Conservation (phyloP, 1,140 invertebrate species). For the Gonioctena quinquepunctata region DNA sequence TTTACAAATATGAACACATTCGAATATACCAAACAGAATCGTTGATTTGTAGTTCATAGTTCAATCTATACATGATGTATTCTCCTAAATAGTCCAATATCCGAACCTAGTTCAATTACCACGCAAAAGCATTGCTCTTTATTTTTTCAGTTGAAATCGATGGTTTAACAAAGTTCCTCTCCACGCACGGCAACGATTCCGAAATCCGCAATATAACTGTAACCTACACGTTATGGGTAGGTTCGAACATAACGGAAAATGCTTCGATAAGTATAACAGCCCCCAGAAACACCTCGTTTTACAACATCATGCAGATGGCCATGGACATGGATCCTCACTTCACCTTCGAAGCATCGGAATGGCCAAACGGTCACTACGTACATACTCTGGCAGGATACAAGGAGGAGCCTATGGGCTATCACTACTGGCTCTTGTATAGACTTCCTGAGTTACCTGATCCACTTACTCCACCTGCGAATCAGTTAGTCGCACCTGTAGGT, state of each 20-base stretch:
- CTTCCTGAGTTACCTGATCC: slow-evolving; percentile 76
- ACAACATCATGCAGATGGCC: slow-evolving; percentile 81
- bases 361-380: slow-evolving; percentile 89
- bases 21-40: no score
- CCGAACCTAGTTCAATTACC: no score
- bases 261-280: slow-evolving; percentile 70
- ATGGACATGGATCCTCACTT: slow-evolving; percentile 73
- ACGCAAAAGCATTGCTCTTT: no score
- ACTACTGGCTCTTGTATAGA: slow-evolving; percentile 85
- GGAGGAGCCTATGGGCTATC: slow-evolving; percentile 84
- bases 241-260: slow-evolving; percentile 78
- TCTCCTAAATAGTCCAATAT: no score
- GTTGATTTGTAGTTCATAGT: no score
- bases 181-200: slow-evolving; percentile 60
- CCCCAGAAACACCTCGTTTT: slow-evolving; percentile 80
- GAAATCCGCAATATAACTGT: slow-evolving; percentile 72
- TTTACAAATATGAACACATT: no score
- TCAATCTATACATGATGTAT: no score
- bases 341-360: slow-evolving; percentile 70
- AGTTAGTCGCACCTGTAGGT: slow-evolving; percentile 83
- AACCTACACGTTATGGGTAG: slow-evolving; percentile 84
- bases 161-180: slow-evolving; percentile 46
- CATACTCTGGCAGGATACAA: slow-evolving; percentile 84
- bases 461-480: slow-evolving; percentile 76
- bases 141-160: slow-evolving; percentile 49